Base-by-base conservation (phyloP, 2,113 vertebrate genomes). In the Numenius arquata region DNA sequence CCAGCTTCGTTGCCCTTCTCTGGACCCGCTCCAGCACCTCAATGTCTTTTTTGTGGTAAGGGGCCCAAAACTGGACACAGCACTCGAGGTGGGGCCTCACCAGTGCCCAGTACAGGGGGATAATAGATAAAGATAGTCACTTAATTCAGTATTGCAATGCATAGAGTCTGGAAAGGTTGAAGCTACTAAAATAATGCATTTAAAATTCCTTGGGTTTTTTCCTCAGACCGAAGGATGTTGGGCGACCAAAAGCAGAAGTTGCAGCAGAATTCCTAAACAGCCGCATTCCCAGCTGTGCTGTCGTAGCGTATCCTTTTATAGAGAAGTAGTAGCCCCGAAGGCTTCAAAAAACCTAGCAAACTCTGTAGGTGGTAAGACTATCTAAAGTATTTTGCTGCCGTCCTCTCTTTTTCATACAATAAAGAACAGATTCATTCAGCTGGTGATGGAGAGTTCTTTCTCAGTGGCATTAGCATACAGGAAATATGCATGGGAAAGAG, bases 221-320 rank as follows among this genome's bases (percentile, higher is more conserved):
- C 66, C 53, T 20, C 91, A 99, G 99, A 96, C 97, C 99, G 3
- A 99, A 99, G 97, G 99, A 99, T 97, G 98, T 99, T 53, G 99
- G 99, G 93, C 98, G 98, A 96, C 98, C 99, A 43, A 99, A 99
- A 96, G 99, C 99, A 73, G 99, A 99, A 68, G 99, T 99, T 71
- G 99, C 99, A 92, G 99, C 99, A 66, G 99, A 99, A 81, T 99
- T 99, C 93, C 97, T 99, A 20, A 99, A 99, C 96, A 98, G 91
- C 82, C 98, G 99, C 73, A 85, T 99, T 95, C 99, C 99, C 76
- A 98, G 97, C 95, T 99, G 99, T 95, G 98, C 98, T 95, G 99
- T 99, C 5, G 97, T 99, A 78, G 98, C 99, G 99, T 99, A 99
- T 99, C 99, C 99, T 99, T 98, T 97, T 82, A 18, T 32, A 78